Evolutionary conservation across 2,797 vertebrate species (phyloP).

Genomic region (Hybognathus amarus): DNA sequence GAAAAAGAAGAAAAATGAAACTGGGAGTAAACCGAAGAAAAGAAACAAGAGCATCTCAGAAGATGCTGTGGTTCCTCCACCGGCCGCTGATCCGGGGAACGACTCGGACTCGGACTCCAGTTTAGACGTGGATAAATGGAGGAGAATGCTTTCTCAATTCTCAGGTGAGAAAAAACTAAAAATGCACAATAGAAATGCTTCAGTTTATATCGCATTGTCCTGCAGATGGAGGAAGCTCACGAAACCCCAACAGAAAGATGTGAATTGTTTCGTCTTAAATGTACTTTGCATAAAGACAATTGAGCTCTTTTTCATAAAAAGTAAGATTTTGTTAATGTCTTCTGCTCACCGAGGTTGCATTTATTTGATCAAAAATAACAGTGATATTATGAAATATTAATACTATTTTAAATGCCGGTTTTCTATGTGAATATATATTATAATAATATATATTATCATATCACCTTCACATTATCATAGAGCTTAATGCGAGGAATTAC

Average conservation of each 20-base stretch:
- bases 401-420: no score
- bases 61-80: not conserved
- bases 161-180: constrained; percentile 66
- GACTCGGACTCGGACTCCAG: constrained; percentile 81
- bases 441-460: no score
- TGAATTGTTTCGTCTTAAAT: no score
- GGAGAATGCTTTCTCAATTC: constrained; percentile 65
- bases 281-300: not conserved
- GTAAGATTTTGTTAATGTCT: no score
- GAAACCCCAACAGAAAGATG: not conserved
- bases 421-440: no score
- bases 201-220: not conserved
- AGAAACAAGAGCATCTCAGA: not conserved
- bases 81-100: constrained; percentile 34
- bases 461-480: no score
- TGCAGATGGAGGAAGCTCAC: not conserved
- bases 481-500: no score
- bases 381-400: no score
- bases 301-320: no score
- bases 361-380: no score
- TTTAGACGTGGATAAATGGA: constrained; percentile 83
- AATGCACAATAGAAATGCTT: not conserved
- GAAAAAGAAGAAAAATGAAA: constrained; percentile 63
- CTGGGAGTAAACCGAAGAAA: constrained; percentile 10
- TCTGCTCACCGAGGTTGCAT: no score